These are phyloP conservation scores for Drosophila kanapiae DNA, from an alignment of 1,140 invertebrate species.

Conservation along the genomic window DNA sequence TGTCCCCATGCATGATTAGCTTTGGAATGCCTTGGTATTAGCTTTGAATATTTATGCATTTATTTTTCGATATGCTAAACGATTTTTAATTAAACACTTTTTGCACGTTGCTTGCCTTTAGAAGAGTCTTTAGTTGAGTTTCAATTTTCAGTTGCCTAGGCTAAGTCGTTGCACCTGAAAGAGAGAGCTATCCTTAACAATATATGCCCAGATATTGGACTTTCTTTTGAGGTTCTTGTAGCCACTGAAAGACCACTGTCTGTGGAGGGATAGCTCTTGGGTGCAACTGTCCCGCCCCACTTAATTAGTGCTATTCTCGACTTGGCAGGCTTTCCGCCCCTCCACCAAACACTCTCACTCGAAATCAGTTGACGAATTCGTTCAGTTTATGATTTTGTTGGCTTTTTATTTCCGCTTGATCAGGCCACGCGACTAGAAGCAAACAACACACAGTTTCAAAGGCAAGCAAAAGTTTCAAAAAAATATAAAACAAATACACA, in stretches of 20 bases:
- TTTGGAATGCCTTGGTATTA: conserved; percentile 24
- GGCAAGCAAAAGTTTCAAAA: conserved; percentile 63
- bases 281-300: conserved; percentile 76
- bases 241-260: conserved; percentile 18
- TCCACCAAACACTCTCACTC: conserved; percentile 50
- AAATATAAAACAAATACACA: conserved; percentile 39
- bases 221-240: not conserved
- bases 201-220: not conserved
- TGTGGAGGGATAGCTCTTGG: conserved; percentile 43
- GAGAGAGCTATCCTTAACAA: not conserved
- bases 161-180: conserved; percentile 36
- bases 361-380: conserved; percentile 70
- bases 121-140: conserved; percentile 10
- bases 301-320: conserved; percentile 82
- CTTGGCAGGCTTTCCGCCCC: conserved; percentile 85
- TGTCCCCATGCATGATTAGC: conserved; percentile 52
- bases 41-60: not conserved
- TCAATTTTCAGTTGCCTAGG: conserved; percentile 36
- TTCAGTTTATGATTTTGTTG: conserved; percentile 53
- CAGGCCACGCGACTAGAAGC: conserved; percentile 46
- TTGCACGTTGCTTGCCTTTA: conserved; percentile 42
- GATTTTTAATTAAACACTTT: conserved; percentile 13
- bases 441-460: conserved; percentile 65
- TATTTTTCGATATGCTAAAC: not conserved
- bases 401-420: conserved; percentile 53